Base-by-base conservation (phyloP, 2,113 vertebrate genomes). In the Melanotaenia duboulayi region DNA sequence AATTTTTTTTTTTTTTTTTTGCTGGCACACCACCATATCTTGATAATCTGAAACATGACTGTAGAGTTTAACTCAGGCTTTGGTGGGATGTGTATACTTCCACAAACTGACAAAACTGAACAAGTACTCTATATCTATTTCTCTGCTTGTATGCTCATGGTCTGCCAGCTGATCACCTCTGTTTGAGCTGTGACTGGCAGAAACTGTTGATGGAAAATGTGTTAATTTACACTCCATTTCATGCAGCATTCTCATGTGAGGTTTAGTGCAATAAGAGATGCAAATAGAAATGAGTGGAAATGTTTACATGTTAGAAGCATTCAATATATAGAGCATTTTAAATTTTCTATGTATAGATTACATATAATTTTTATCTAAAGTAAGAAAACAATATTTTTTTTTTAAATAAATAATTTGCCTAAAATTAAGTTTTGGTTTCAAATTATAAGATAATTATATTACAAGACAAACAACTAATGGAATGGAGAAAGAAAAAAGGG, bases 171-270 rank as follows among this genome's bases (percentile, higher is more conserved):
- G 1, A 7, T 63, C 8, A 65, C 22, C 40, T 32, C 12, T 57
- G 52, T 54, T 54, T 76, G 54, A 61, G 14, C 16, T 65, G 35
- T 65, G 37, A 65, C 28, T 63, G 51, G 20, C 57, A 79, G 83
- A 55, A 74, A 70, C 14, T 1, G 12, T 63, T 65, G 55, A 56
- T 77, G 49, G 7, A 8, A 46, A 71, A 52, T 6, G 22, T 78
- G 61, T 58, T 69, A 48, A 39, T 74, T 50, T 8, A 39, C 49
- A 64, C 40, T 54, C 44, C 4, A 16, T 44, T 22, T 64, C 46
- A 19, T 50, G 13, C n/a, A 49, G 10, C 46, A 64, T 44, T 6
- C 61, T 35, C 28, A 50, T 50, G 46, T 35, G 28, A 50, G 49
- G 50, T 25, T 22, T 49, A 19, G 49, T 49, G 13, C 35, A 19